These are phyloP conservation scores for Cerceris ruficornis DNA, from an alignment of 2,888 invertebrate genomes.

Conservation along the genomic window DNA sequence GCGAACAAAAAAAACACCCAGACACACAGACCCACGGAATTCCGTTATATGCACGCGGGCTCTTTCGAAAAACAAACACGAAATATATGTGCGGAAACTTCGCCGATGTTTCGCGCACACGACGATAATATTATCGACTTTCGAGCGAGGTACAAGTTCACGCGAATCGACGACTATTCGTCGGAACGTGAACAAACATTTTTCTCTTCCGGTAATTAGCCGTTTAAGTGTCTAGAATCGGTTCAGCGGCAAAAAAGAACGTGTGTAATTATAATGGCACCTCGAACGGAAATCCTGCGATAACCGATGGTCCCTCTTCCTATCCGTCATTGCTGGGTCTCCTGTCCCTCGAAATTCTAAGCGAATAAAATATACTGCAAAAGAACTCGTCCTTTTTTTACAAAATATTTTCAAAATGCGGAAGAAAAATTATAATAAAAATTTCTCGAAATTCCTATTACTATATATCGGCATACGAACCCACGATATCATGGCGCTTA, in stretches of 20 bases:
- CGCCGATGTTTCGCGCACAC: too few relatives aligned
- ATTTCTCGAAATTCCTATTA: too few relatives aligned
- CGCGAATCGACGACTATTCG: neutral
- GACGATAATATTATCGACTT: neutral
- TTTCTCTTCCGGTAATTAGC: neutral
- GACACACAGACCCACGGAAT: neutral
- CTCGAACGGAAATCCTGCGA: neutral
- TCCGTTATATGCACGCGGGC: neutral
- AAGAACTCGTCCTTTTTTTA: too few relatives aligned
- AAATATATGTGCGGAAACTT: too few relatives aligned
- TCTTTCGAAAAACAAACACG: neutral
- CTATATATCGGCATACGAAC: too few relatives aligned
- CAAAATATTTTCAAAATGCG: too few relatives aligned
- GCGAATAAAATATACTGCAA: too few relatives aligned
- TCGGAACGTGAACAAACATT: neutral
- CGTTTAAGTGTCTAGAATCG: neutral
- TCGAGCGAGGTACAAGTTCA: neutral
- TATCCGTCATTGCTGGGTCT: too few relatives aligned
- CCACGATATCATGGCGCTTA: too few relatives aligned
- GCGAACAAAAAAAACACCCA: slow-evolving; percentile 3
- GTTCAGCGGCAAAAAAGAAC: neutral
- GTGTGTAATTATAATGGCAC: too few relatives aligned
- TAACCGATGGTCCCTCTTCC: neutral
- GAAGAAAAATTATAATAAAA: too few relatives aligned
- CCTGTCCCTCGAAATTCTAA: too few relatives aligned